Conservation (phyloP, 2,888 invertebrate genomes). For the Diogma glabrata region DNA sequence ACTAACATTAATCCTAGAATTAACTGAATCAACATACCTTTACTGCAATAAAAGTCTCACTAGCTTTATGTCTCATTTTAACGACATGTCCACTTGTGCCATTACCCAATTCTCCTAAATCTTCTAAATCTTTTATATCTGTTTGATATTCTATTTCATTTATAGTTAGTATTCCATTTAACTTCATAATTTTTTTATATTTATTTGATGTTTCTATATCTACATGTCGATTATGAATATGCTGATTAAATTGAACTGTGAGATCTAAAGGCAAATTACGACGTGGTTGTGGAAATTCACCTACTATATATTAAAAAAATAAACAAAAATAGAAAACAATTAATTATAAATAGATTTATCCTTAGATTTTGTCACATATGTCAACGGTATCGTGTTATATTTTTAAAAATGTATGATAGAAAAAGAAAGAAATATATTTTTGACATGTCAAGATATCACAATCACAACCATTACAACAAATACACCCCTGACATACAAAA, state of each 20-base stretch:
- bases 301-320: too few relatives aligned
- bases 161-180: constrained; percentile 80
- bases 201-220: constrained; percentile 66
- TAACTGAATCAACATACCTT: constrained; percentile 45
- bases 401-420: too few relatives aligned
- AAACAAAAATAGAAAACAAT: too few relatives aligned
- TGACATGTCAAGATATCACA: not conserved
- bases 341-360: too few relatives aligned
- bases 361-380: too few relatives aligned
- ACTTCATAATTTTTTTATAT: constrained; percentile 85
- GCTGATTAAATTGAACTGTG: constrained; percentile 47
- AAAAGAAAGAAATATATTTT: too few relatives aligned
- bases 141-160: constrained; percentile 68
- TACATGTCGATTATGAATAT: constrained; percentile 34
- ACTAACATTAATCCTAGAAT: not conserved
- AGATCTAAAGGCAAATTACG: constrained; percentile 43
- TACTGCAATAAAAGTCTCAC: constrained; percentile 80
- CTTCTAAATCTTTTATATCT: constrained; percentile 70
- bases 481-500: not conserved
- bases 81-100: constrained; percentile 98
- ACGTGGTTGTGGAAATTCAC: constrained; percentile 40
- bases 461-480: too few relatives aligned
- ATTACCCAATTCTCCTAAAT: constrained; percentile 78
- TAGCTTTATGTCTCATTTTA: constrained; percentile 86
- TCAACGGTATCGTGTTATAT: too few relatives aligned